These are phyloP conservation scores for Pseudomugil gertrudae DNA, from an alignment of 2,797 vertebrate genomes.

Conservation along the genomic window DNA sequence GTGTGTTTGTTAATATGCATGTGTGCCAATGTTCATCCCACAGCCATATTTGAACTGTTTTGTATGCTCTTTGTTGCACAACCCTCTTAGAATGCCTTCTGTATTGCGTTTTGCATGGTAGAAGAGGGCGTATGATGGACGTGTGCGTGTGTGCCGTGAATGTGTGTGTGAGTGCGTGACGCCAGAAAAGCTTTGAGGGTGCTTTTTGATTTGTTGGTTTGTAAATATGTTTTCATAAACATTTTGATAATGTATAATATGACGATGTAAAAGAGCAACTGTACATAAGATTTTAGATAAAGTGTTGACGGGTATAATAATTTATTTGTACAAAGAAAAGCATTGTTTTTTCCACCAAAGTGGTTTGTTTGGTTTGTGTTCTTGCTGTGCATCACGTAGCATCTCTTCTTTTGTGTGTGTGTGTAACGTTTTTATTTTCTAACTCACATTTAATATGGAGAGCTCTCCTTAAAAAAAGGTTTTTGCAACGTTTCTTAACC, in stretches of 20 bases:
- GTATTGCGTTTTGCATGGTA: slow-evolving; percentile 70
- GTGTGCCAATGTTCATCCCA: slow-evolving; percentile 69
- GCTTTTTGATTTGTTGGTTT: slow-evolving; percentile 81
- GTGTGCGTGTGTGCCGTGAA: slow-evolving; percentile 14
- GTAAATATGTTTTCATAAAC: slow-evolving; percentile 86
- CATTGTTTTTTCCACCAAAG: slow-evolving; percentile 77
- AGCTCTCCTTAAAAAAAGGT: slow-evolving; percentile 20
- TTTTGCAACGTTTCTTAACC: slow-evolving; percentile 32
- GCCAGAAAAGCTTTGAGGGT: slow-evolving; percentile 63
- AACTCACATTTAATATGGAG: slow-evolving; percentile 33
- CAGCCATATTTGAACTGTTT: slow-evolving; percentile 80
- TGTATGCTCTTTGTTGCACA: slow-evolving; percentile 82
- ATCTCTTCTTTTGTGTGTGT: slow-evolving; percentile 38
- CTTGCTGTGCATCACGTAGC: slow-evolving; percentile 62
- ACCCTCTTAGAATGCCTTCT: slow-evolving; percentile 82
- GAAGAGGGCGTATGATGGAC: slow-evolving; percentile 26
- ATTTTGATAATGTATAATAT: slow-evolving; percentile 85
- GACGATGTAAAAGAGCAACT: slow-evolving; percentile 80
- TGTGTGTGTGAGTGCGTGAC: slow-evolving; percentile 36
- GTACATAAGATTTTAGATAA: slow-evolving; percentile 88
- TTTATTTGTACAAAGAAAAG: slow-evolving; percentile 82
- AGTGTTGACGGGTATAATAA: slow-evolving; percentile 79
- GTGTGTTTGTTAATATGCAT: slow-evolving; percentile 61
- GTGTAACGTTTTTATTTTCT: slow-evolving; percentile 49
- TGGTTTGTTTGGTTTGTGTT: slow-evolving; percentile 80